phyloP scores from a whole-genome alignment of 2,888 invertebrate genomes.

The Deilephila elpenor region DNA sequence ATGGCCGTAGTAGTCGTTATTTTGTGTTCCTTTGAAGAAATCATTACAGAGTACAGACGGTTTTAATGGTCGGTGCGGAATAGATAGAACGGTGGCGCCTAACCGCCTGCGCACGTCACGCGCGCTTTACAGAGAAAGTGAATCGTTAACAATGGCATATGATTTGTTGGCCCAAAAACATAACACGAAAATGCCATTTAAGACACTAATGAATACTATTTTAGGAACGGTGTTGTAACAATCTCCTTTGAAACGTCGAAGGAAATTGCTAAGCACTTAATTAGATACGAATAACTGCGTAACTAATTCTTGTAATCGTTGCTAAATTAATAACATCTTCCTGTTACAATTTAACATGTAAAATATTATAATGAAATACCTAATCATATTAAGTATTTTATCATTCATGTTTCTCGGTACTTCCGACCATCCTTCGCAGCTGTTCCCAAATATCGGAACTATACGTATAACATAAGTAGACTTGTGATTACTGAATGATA shows the following conservation, averaged over 20 bases:
- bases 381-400: not conserved
- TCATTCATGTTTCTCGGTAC: not conserved
- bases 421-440: not conserved
- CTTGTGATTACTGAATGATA: not conserved
- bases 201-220: slow-evolving; percentile 34
- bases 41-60: slow-evolving; percentile 22
- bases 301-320: slow-evolving; percentile 39
- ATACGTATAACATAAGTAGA: too few species aligned
- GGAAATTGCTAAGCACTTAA: slow-evolving; percentile 46
- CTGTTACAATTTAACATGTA: not conserved
- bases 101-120: slow-evolving; percentile 55
- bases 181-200: slow-evolving; percentile 58
- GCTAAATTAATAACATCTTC: slow-evolving; percentile 37
- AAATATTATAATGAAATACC: not conserved
- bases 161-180: slow-evolving; percentile 55
- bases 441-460: too few species aligned
- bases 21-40: slow-evolving; percentile 38
- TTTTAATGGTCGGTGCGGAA: slow-evolving; percentile 32
- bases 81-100: slow-evolving; percentile 38
- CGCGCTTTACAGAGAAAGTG: slow-evolving; percentile 65
- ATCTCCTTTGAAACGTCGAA: slow-evolving; percentile 49
- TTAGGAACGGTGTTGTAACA: slow-evolving; percentile 47
- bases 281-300: slow-evolving; percentile 40
- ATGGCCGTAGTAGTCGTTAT: slow-evolving; percentile 38
- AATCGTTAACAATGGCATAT: slow-evolving; percentile 62